Evolutionary conservation across 1,140 invertebrate genomes (phyloP).

Genomic region (Hydropsyche tenuis): DNA sequence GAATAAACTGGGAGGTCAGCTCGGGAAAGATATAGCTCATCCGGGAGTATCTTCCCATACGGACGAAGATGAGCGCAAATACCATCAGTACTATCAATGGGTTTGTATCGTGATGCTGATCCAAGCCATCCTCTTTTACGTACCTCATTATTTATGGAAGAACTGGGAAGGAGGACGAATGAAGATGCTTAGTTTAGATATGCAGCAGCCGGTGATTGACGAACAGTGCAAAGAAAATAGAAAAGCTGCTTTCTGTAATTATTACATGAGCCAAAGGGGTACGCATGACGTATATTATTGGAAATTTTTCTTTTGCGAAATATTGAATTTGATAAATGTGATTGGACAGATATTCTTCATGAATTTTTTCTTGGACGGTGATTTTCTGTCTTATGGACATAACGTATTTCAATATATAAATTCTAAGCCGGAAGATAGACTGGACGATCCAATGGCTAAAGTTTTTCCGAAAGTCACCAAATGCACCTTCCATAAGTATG

Average conservation of each 20-base stretch:
- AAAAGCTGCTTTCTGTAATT: slow-evolving; percentile 83
- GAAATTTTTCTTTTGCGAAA: slow-evolving; percentile 85
- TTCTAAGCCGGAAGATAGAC: slow-evolving; percentile 80
- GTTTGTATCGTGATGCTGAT: slow-evolving; percentile 93
- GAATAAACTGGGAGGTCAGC: slow-evolving; percentile 63
- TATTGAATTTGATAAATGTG: slow-evolving; percentile 87
- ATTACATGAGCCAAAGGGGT: slow-evolving; percentile 79
- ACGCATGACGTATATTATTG: slow-evolving; percentile 88
- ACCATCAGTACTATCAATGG: slow-evolving; percentile 97
- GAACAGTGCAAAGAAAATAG: slow-evolving; percentile 79
- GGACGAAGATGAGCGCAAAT: slow-evolving; percentile 79
- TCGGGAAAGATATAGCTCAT: slow-evolving; percentile 76
- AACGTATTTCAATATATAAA: slow-evolving; percentile 84
- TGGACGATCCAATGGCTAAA: slow-evolving; percentile 83
- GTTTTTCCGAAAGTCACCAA: slow-evolving; percentile 93
- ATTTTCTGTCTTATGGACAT: slow-evolving; percentile 85
- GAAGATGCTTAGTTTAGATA: slow-evolving; percentile 73
- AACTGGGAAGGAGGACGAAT: slow-evolving; percentile 87
- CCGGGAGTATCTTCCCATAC: slow-evolving; percentile 77
- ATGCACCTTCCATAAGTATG: slow-evolving; percentile 90
- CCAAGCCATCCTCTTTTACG: slow-evolving; percentile 92
- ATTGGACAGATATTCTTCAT: slow-evolving; percentile 91
- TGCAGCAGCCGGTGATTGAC: slow-evolving; percentile 82
- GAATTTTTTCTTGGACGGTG: slow-evolving; percentile 87
- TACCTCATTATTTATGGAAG: slow-evolving; percentile 89